Evolutionary conservation across 2,797 vertebrate genomes (phyloP), one percentile per base, ranked within the genome.

Genomic region (Ceryle rudis): DNA sequence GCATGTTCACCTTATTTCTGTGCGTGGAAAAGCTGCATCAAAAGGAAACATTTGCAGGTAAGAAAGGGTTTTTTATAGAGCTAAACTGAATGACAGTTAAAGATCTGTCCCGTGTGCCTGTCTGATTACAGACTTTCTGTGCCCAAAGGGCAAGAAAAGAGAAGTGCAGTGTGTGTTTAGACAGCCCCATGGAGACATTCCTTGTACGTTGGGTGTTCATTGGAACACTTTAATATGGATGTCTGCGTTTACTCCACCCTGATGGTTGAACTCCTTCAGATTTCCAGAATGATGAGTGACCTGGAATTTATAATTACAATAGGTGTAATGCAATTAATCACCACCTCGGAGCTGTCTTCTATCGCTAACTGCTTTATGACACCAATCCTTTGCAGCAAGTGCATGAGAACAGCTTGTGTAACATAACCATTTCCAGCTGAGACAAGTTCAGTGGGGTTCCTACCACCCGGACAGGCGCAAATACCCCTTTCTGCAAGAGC

Each of bases 251-350:
- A 41, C 95, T 97, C 96, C 94, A 95, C 41, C 51, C 94, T 88
- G 78, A 64, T 70, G 95, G 81, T 35, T 91, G 94, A 97, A 93
- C 95, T 93, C 85, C 89, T 89, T 69, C 95, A 94, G 94, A 87
- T 89, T 94, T 92, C 89, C 90, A 96, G 90, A 74, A 86, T 1
- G 96, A 97, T 97, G 96, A 97, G 92, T 96, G 96, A 96, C 95
- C 94, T 95, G 95, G 96, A 97, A 96, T 97, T 95, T 90, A 67
- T 92, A 95, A 96, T 97, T 96, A 96, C 89, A 94, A 94, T 90
- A 71, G 89, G 86, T 97, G 95, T 92, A 86, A 96, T 92, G 89
- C 70, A 94, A 96, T 97, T 96, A 91, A 97, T 96, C 96, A 96
- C 51, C 94, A 93, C 92, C 83, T 81, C 18, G 5, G 75, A 89